Base-by-base conservation (phyloP, 2,888 invertebrate genomes). In the Tridacna gigas region DNA sequence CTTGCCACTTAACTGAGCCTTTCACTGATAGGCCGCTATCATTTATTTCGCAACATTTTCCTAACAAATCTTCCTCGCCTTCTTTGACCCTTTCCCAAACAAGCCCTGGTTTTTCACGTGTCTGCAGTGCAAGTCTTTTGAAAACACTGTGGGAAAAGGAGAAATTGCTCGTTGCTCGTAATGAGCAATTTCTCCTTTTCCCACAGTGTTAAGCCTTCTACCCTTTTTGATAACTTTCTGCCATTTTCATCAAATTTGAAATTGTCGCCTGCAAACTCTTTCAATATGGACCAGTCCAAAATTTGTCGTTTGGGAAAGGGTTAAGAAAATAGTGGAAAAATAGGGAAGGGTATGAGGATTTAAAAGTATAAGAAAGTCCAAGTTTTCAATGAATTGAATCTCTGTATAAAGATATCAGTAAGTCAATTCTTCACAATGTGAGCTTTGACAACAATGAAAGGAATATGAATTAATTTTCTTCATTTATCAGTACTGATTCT, bases 351-450 rank as follows among this genome's bases (percentile, higher is more conserved):
- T n/a, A n/a, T n/a, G n/a, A n/a, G n/a, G n/a, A 51, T 11, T 13
- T 51, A 51, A 51, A 51, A 15, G 51, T 11, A 13, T 11, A 51
- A 51, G 15, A 51, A 15, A 13, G 51, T 51, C 51, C 15, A 15
- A 51, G 15, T 51, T 51, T 51, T 51, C 12, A 51, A 51, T 51
- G 51, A 51, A 13, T 63, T 63, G 63, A 63, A 63, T 63, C n/a
- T 63, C 15, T 63, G 9, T 63, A 63, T 63, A 63, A 63, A 63
- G 63, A 63, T 63, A n/a, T 63, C 63, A 63, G 63, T 12, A 15
- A 63, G 63, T 15, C 63, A n/a, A n/a, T 63, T 63, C 63, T 63
- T 63, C 63, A n/a, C n/a, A 63, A 15, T 63, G 63, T 63, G 63
- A 63, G n/a, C 63, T 63, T 63, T n/a, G 18, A n/a, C n/a, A 9